Evolutionary conservation across 2,797 vertebrate genomes (phyloP), one percentile per base, ranked within the genome.

Genomic region (Lophius americanus): DNA sequence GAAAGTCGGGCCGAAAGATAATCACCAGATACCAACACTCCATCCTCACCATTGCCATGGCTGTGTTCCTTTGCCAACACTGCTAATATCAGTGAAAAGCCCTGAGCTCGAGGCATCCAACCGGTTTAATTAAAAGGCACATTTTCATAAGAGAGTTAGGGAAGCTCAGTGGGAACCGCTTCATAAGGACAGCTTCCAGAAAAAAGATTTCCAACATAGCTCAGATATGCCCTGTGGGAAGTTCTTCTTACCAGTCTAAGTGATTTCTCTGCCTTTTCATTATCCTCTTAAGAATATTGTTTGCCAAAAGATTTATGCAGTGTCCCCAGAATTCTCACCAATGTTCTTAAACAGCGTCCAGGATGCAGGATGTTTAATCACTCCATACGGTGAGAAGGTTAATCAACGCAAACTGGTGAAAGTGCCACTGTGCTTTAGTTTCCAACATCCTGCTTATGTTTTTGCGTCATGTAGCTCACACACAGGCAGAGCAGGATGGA

Each of bases 91-190:
- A 6, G 14, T 35, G n/a, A 57, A 23, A 35, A 69, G 49, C 64
- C 43, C 35, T 43, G 49, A 62, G 64, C 54, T 48, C 1, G 35
- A 51, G 42, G 61, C 44, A 0, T 81, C 68, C 42, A 54, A 57
- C 39, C 14, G 44, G 39, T 66, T 82, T 73, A 76, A 84, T 84
- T 81, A 83, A 70, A 78, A 71, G 43, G 61, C 44, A 44, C 39
- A 73, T 74, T 69, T 76, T 76, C 43, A 78, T 65, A 68, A 35
- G 36, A 36, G 51, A 37, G 35, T 37, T 12, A 2, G 32, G 37
- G 41, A 47, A 42, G 11, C 36, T 58, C 23, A 10, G n/a, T 36
- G 38, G 47, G 14, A 71, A 13, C 55, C 10, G 35, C n/a, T 44
- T 41, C 51, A 69, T 55, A 55, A 58, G 54, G 51, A 68, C 2